Base-by-base conservation (phyloP, 2,113 vertebrate species). In the Baryphthengus martii region DNA sequence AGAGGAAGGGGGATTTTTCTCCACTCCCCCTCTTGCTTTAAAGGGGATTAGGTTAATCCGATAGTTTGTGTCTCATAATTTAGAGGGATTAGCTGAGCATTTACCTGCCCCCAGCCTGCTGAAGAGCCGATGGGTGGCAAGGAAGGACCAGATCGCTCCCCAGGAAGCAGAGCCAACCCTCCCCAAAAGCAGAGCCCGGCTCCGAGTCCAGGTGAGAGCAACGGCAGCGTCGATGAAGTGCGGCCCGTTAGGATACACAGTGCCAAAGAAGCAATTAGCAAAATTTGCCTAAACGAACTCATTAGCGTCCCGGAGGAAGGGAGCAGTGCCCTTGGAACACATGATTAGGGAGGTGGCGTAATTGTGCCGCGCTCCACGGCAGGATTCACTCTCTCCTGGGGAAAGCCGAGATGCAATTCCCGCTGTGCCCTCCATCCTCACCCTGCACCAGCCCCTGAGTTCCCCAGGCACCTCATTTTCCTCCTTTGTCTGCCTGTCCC, bases 21-120 rank as follows among this genome's bases (percentile, higher is more conserved):
- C 53, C 3, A 2, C n/a, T 56, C 33, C 20, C n/a, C 29, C 39
- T 61, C 72, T 74, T 42, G 68, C 67, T 82, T 90, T 76, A 44
- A 67, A 70, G 26, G 63, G 82, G 70, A 95, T 95, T 63, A 94
- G 65, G 37, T 66, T 93, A 91, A 96, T 95, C 75, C 7, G 2
- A 81, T 68, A 10, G 37, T 21, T 76, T 28, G 33, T 62, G 21
- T 40, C 66, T 61, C 2, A 0, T 26, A 79, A 71, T 77, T 80
- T 11, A 53, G 55, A 47, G 85, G 72, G 80, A 95, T 80, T 67
- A 85, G 59, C 53, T 5, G 47, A 88, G 61, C 53, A 18, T 8
- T 73, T 53, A 42, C 68, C 76, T 71, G 72, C 39, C 61, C 61
- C 39, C 7, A 1, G 31, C 50, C 55, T 18, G 1, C 44, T 23